phyloP scores from a whole-genome alignment of 2,888 invertebrate species.

The Zygogramma bicolorata region DNA sequence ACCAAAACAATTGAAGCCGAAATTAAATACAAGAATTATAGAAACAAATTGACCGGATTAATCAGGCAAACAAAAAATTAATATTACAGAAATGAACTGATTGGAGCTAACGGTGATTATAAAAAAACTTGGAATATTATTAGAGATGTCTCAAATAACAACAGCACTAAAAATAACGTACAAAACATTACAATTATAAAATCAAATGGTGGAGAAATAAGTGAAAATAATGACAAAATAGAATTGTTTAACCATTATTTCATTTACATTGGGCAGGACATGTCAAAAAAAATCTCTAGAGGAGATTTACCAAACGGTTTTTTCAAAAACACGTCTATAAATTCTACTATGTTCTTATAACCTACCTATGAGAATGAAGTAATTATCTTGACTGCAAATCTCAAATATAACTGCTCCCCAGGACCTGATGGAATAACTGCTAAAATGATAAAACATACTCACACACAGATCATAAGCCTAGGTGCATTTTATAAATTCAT shows the following conservation, averaged over 20 bases:
- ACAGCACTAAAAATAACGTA: neutral
- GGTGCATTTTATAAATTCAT: neutral
- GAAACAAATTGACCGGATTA: too few species aligned
- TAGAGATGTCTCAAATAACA: neutral
- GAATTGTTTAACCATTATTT: slow-evolving; percentile 8
- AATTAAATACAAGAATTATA: slow-evolving; percentile 5
- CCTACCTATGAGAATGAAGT: slow-evolving; percentile 9
- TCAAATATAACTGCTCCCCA: neutral
- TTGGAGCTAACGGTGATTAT: neutral
- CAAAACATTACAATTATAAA: neutral
- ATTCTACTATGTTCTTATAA: slow-evolving; percentile 7
- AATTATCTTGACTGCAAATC: neutral
- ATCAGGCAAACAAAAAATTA: too few species aligned
- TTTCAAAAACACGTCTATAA: slow-evolving; percentile 4
- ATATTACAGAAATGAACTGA: slow-evolving; percentile 10
- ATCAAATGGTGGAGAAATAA: slow-evolving; percentile 6
- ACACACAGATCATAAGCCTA: neutral
- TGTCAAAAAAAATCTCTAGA: neutral
- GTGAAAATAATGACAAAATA: neutral
- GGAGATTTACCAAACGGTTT: neutral
- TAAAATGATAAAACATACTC: neutral
- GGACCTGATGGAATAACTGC: too few species aligned
- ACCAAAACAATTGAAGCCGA: neutral
- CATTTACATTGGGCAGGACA: neutral
- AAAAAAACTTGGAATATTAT: slow-evolving; percentile 5